Evolutionary conservation across 2,113 vertebrate species (phyloP).

Genomic region (Meleagris gallopavo): DNA sequence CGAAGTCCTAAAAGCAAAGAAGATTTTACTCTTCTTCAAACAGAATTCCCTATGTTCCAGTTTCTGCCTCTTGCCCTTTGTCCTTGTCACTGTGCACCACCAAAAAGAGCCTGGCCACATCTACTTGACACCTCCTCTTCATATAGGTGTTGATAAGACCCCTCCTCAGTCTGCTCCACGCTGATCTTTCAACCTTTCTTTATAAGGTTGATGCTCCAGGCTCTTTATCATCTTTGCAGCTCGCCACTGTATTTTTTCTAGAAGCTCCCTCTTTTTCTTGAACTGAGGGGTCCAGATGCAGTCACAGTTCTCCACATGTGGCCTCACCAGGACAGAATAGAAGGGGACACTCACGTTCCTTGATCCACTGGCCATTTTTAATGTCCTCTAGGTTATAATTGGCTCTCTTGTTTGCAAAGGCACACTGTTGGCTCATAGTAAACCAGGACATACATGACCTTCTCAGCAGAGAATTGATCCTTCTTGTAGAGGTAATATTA

Average conservation of each 20-base stretch:
- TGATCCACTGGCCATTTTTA: neutral
- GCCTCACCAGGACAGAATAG: neutral
- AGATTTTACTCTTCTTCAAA: neutral
- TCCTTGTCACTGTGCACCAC: neutral
- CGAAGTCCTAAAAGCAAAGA: neutral
- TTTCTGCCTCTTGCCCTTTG: neutral
- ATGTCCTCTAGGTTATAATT: neutral
- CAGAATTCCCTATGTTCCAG: neutral
- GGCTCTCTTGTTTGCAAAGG: neutral
- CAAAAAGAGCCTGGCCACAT: neutral
- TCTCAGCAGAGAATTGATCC: neutral
- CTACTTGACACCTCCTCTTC: neutral
- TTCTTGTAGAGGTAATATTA: neutral
- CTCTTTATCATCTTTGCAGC: neutral
- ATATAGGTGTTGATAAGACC: neutral
- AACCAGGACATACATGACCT: neutral
- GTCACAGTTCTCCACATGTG: no score
- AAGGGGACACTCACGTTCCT: neutral
- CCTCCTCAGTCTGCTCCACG: neutral
- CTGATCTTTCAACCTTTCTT: neutral
- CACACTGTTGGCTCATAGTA: neutral
- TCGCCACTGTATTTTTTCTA: neutral
- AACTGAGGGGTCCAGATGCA: neutral
- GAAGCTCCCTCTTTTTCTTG: neutral
- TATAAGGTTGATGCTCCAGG: neutral